Base-by-base conservation (phyloP, 2,888 invertebrate genomes). In the Perithous albicinctus region DNA sequence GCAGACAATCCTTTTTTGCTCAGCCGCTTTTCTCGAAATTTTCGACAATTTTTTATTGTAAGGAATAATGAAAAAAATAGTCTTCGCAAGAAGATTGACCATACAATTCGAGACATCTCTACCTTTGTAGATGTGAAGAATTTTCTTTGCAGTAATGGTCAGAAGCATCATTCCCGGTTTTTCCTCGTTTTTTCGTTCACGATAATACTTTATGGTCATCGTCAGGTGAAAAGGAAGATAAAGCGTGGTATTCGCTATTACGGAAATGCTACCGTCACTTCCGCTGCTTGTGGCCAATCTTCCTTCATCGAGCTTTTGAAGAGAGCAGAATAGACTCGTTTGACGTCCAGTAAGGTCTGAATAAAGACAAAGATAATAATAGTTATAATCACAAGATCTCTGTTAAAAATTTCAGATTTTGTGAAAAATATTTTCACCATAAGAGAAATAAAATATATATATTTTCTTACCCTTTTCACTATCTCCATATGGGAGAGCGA, bases 61-160 rank as follows among this genome's bases (percentile, higher is more conserved):
- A n/a, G n/a, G n/a, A n/a, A n/a, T n/a, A n/a, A n/a, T n/a, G n/a
- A n/a, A 32, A 66, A 7, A 38, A n/a, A 66, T n/a, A 8, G 41
- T 43, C 4, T 29, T 6, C 12, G 38, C 7, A 59, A 59, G 5
- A 7, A 59, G 2, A 4, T 18, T 7, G 8, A 18, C 4, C 1
- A 59, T n/a, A n/a, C 32, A 61, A 46, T 48, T 32, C n/a, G 29
- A 10, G 29, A 56, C 15, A 29, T 93, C 93, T 93, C 93, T 93
- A 97, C 98, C 94, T 95, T 95, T 96, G 91, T 96, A 98, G 12
- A 96, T 95, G 7, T 97, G 96, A 86, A 94, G 94, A 35, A 97
- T 95, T 0, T 96, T 96, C 2, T 95, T 95, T 1, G 97, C 97
- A 73, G 95, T 95, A 79, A 97, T 95, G 51, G 88, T 86, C 6